These are phyloP conservation scores for Drosophila histrio DNA, from an alignment of 2,888 invertebrate genomes.

Conservation along the genomic window DNA sequence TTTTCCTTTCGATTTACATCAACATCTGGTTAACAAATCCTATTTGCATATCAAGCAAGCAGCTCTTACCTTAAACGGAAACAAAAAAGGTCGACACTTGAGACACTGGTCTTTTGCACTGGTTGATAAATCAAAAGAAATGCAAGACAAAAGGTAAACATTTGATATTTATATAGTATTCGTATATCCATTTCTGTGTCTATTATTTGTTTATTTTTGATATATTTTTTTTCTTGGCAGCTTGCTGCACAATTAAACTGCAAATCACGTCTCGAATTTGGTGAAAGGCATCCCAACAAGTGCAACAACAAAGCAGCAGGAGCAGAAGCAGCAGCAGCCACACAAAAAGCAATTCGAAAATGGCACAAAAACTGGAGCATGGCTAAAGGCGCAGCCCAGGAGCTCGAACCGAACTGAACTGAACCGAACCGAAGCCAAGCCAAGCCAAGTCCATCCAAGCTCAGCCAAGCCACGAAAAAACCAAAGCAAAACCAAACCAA, in stretches of 20 bases:
- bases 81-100: not conserved
- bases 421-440: slow-evolving; percentile 6
- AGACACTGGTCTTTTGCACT: not conserved
- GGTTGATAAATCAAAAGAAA: slow-evolving; percentile 19
- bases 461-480: slow-evolving; percentile 3
- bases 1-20: too few species aligned
- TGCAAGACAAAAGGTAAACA: not conserved
- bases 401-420: not conserved
- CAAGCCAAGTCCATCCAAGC: slow-evolving; percentile 11
- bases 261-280: slow-evolving; percentile 71
- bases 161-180: not conserved
- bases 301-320: slow-evolving; percentile 10
- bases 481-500: slow-evolving; percentile 14
- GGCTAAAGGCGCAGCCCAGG: slow-evolving; percentile 41
- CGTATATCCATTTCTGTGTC: slow-evolving; percentile 51
- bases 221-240: slow-evolving; percentile 38
- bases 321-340: slow-evolving; percentile 32
- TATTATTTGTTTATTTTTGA: not conserved
- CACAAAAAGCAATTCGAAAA: slow-evolving; percentile 72
- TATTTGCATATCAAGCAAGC: not conserved
- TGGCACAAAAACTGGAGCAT: slow-evolving; percentile 72
- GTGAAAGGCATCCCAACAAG: slow-evolving; percentile 58
- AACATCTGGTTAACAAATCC: too few species aligned
- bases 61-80: not conserved
- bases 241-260: slow-evolving; percentile 77